phyloP scores from a whole-genome alignment of 1,140 invertebrate genomes.

The Dendroctonus ponderosae region DNA sequence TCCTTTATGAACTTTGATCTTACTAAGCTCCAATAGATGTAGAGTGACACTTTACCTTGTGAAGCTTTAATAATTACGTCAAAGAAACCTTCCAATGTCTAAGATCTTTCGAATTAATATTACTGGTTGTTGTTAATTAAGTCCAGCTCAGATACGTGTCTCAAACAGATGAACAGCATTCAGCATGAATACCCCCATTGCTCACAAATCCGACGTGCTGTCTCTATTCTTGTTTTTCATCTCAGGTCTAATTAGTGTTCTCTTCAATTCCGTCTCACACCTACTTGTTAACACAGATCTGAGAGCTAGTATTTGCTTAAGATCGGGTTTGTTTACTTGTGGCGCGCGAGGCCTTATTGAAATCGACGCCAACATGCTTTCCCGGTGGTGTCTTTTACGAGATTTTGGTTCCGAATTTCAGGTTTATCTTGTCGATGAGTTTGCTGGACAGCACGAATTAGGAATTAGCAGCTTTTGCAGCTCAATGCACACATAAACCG shows the following conservation, averaged over 20 bases:
- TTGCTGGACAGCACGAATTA: too few relatives aligned
- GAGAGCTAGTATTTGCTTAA: slow-evolving; percentile 22
- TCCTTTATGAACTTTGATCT: too few relatives aligned
- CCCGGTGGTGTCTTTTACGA: slow-evolving; percentile 22
- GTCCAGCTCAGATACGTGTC: slow-evolving; percentile 2
- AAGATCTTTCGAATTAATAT: too few relatives aligned
- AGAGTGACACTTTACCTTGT: too few relatives aligned
- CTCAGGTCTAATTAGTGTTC: slow-evolving; percentile 26
- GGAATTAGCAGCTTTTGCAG: too few relatives aligned
- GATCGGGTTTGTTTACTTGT: slow-evolving; percentile 29
- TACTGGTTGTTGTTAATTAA: slow-evolving; percentile 1
- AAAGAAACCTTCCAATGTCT: too few relatives aligned
- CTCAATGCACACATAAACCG: too few relatives aligned
- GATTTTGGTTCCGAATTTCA: slow-evolving; percentile 10
- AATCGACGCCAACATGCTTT: slow-evolving; percentile 30
- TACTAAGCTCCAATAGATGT: too few relatives aligned
- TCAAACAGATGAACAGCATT: not conserved
- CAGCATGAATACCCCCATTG: not conserved
- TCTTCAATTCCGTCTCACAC: slow-evolving; percentile 25
- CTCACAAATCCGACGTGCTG: slow-evolving; percentile 11
- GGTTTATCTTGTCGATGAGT: too few relatives aligned
- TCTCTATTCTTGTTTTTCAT: slow-evolving; percentile 21
- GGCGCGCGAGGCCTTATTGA: slow-evolving; percentile 24
- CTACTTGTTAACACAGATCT: slow-evolving; percentile 31
- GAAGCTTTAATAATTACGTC: too few relatives aligned